Evolutionary conservation across 2,797 vertebrate species (phyloP).

Genomic region (Halcyon smyrnensis): DNA sequence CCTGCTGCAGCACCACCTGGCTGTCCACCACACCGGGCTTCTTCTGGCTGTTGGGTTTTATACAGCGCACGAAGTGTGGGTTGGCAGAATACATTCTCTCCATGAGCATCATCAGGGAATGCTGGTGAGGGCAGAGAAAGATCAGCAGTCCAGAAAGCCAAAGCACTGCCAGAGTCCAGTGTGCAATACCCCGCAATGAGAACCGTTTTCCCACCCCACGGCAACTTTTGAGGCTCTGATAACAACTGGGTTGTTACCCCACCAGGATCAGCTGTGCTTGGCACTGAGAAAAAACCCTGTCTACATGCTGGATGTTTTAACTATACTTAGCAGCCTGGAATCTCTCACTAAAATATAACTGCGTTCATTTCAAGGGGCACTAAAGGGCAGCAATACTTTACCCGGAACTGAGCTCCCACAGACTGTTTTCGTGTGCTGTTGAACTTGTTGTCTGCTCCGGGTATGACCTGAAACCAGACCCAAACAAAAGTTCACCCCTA

Average conservation of each 20-base stretch:
- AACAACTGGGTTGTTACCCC: not conserved
- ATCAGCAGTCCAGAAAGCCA: not conserved
- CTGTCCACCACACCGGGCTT: constrained; percentile 73
- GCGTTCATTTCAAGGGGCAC: not conserved
- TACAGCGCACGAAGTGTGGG: constrained; percentile 81
- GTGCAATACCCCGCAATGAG: not conserved
- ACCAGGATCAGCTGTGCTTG: not conserved
- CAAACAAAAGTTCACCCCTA: not conserved
- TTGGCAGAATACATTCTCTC: constrained; percentile 81
- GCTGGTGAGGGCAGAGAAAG: constrained; percentile 56
- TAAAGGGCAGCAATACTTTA: not conserved
- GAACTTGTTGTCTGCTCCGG: constrained; percentile 72
- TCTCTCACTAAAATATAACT: not conserved
- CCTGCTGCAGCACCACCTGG: constrained; percentile 79
- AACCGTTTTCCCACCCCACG: not conserved
- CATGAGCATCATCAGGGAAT: constrained; percentile 82
- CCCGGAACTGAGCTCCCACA: constrained; percentile 80
- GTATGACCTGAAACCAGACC: constrained; percentile 22
- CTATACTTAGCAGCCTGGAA: not conserved
- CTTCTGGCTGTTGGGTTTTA: constrained; percentile 82
- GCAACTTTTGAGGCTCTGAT: not conserved
- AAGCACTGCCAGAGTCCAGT: not conserved
- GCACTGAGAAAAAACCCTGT: not conserved
- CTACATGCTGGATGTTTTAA: not conserved
- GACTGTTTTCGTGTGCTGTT: constrained; percentile 82